Base-by-base conservation (phyloP, 2,888 invertebrate genomes). In the Drosophila paramelanica region DNA sequence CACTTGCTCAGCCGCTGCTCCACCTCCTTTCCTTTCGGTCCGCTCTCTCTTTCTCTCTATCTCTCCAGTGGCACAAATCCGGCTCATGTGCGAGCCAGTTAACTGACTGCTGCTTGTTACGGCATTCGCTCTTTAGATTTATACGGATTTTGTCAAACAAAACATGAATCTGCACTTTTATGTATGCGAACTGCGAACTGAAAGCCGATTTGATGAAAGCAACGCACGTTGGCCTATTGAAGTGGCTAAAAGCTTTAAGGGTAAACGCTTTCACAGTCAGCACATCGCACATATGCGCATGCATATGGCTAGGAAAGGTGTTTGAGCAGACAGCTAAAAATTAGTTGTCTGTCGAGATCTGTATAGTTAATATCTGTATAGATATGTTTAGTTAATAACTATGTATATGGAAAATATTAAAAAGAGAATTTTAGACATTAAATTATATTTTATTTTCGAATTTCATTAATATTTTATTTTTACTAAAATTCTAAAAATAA, bases 101-200 rank as follows among this genome's bases (percentile, higher is more conserved):
- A 72, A 72, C 75, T 66, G 69, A 55, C 67, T 70, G 81, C 66
- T 66, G 64, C 73, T 59, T 70, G 75, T 50, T 64, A 70, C 74
- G 80, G 71, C 79, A 84, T 81, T 79, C 73, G 77, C 87, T 84
- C 88, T 84, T 88, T 87, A 83, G 88, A 80, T 89, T 89, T 89
- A 83, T 81, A 85, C 77, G 88, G 88, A 89, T 89, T 89, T 87
- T 77, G 81, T 74, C 80, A 81, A 88, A 89, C 81, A 85, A 82
- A 91, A 91, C 91, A 91, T 82, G 91, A 86, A 84, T 91, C 90
- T 91, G 91, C 91, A 91, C 91, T 91, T 91, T 88, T 78, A 83
- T 87, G 82, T 66, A 55, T 60, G 59, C 38, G 70, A 65, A 56
- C 77, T 57, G 61, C 36, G 36, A 36, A 36, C 46, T 65, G 33